Evolutionary conservation across 2,888 invertebrate species (phyloP), one percentile per base, ranked within the genome.

Genomic region (Phaedon cochleariae): DNA sequence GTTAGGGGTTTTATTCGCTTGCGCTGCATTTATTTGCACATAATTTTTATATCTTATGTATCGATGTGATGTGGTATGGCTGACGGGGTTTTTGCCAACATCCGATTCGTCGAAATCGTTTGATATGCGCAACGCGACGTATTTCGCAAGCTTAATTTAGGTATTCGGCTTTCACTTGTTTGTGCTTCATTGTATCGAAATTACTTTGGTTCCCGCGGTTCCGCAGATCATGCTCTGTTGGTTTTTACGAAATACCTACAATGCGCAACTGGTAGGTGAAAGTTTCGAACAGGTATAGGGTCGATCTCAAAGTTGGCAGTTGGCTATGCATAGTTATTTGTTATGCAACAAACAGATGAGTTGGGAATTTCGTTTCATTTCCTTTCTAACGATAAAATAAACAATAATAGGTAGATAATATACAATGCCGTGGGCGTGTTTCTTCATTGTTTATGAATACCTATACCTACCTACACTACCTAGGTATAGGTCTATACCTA

Each of bases 1-100:
- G 61, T 77, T 73, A 70, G 74, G 76, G n/a, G 59, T 68, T 64
- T 71, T 65, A 73, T 75, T 78, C 72, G 77, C 75, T 71, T 75
- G 78, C 74, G 57, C 58, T 18, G 65, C 65, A 64, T 70, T 71
- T 71, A 74, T 76, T 76, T 73, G 74, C 70, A 63, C 74, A 70
- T 74, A 68, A 69, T 67, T 73, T 73, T 72, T 55, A 68, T 55
- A 57, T 73, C 72, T 72, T 55, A 68, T 55, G 59, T 54, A 54
- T 64, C 62, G 67, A 65, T 65, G 64, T 64, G 67, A 66, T 64
- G 64, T 64, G 67, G 67, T 64, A 73, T 73, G 73, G 73, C 73
- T 66, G 72, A 69, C 70, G n/a, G 58, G 48, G 41, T 68, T 65
- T 66, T 71, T 68, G 64, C 59, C 61, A 34, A 48, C 66, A 54